Base-by-base conservation (phyloP, 2,797 vertebrate species). In the Gephyroberyx darwinii region DNA sequence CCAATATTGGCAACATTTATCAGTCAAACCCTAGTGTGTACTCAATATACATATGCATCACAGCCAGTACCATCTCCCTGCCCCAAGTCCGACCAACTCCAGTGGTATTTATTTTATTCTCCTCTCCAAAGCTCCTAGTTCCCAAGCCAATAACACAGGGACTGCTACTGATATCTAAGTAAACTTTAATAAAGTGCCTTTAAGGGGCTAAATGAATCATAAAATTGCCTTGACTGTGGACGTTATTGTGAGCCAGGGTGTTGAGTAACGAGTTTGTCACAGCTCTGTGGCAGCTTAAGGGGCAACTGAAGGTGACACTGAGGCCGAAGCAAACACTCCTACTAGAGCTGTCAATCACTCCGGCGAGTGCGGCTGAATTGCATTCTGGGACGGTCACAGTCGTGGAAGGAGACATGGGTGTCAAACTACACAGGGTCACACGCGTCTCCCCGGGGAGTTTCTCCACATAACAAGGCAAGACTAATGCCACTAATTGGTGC, bases 171-270 rank as follows among this genome's bases (percentile, higher is more conserved):
- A 81, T 81, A 80, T 75, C 71, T 69, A 72, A 79, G 81, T 81
- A 71, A 79, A 82, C 64, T 52, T 74, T 66, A 83, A 85, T 77
- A 75, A 86, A 84, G 63, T 17, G 30, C 39, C 60, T 73, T 78
- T 72, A 73, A 73, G 77, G 68, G 41, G 54, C 78, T 65, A 74
- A 77, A 84, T 80, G 19, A 79, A 77, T 80, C 61, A 85, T 79
- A 71, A 77, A 83, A 81, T 76, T 64, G 65, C 61, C 65, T 63
- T 37, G 60, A 73, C 69, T 78, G 39, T 58, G 69, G 47, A 61
- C 52, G 56, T 56, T 62, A 55, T 66, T 65, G 56, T 58, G 26
- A 26, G 51, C 66, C 73, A 54, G 60, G 17, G 33, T 41, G 10
- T 22, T 47, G 41, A 54, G 45, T 57, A 63, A 69, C 45, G 52